Evolutionary conservation across 2,888 invertebrate genomes (phyloP), one percentile per base, ranked within the genome.

Genomic region (Azorinus chamasolen): DNA sequence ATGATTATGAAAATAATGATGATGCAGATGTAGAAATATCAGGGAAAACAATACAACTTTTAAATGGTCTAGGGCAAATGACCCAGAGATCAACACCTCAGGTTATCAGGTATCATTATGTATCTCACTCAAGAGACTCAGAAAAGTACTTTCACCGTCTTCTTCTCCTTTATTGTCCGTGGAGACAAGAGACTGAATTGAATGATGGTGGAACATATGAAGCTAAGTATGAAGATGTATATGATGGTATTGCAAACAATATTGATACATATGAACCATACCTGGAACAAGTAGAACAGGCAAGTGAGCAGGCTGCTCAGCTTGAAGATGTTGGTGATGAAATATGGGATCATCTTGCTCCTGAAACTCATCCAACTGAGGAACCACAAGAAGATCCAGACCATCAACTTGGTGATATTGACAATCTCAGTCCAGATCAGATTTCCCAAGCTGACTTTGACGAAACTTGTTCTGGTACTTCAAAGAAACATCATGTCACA

Each of bases 111-210:
- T 61, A 71, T 22, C 57, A 71, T 57, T 59, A 54, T 59, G 64
- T 79, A 4, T 53, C 63, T 39, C 63, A 63, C 27, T 20, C 64
- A 39, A 24, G 50, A 51, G 77, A 69, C 69, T 20, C 45, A 37
- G 71, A 77, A 39, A 53, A 32, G 37, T 73, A 69, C 41, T 65
- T 32, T 32, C 72, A 73, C 55, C 48, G 73, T 22, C 55, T 78
- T 4, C 61, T 73, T 0, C 25, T 72, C 12, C 43, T 72, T 8
- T 72, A 77, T 32, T 20, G 51, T 16, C 77, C 77, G 10, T 77
- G 77, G 77, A 51, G 63, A 27, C 24, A 43, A 25, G 64, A 72
- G 53, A 41, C 43, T 24, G 62, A 77, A 24, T 20, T 72, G 16
- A 51, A 51, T 20, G 16, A 20, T 10, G 39, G 43, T 46, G 16